These are phyloP conservation scores for Accipiter cooperii DNA, from an alignment of 2,113 vertebrate genomes.

Conservation along the genomic window DNA sequence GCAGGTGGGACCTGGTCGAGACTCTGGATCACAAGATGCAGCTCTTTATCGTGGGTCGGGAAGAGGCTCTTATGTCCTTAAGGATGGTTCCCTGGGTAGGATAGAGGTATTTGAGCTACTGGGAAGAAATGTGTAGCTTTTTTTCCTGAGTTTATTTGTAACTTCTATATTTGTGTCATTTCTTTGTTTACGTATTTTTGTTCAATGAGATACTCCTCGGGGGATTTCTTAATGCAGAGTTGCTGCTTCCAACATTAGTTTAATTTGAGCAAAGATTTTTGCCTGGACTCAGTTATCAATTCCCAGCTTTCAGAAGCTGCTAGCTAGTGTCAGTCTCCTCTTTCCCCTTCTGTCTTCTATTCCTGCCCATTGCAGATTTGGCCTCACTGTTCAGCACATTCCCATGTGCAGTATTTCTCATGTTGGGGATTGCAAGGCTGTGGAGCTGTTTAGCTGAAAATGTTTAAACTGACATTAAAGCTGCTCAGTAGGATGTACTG, in stretches of 20 bases:
- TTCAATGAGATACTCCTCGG: neutral
- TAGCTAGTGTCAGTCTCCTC: neutral
- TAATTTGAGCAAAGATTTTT: neutral
- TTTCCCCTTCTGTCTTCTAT: neutral
- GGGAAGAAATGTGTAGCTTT: neutral
- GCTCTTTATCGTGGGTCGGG: neutral
- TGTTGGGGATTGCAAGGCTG: neutral
- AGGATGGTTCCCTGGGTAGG: neutral
- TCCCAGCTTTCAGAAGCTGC: neutral
- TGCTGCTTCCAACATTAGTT: neutral
- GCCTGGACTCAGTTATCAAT: neutral
- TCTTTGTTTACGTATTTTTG: neutral
- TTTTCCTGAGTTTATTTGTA: neutral
- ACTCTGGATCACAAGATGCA: neutral
- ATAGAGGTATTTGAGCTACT: neutral
- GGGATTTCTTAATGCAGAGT: neutral
- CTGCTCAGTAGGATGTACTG: neutral
- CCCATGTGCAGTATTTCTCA: neutral
- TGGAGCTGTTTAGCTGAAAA: neutral
- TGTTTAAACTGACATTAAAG: neutral
- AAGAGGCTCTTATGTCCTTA: neutral
- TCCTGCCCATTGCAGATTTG: neutral
- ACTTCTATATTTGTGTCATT: neutral
- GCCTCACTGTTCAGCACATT: neutral
- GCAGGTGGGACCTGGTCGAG: fast-evolving